Base-by-base conservation (phyloP, 2,888 invertebrate genomes). In the Cyclophora punctaria region DNA sequence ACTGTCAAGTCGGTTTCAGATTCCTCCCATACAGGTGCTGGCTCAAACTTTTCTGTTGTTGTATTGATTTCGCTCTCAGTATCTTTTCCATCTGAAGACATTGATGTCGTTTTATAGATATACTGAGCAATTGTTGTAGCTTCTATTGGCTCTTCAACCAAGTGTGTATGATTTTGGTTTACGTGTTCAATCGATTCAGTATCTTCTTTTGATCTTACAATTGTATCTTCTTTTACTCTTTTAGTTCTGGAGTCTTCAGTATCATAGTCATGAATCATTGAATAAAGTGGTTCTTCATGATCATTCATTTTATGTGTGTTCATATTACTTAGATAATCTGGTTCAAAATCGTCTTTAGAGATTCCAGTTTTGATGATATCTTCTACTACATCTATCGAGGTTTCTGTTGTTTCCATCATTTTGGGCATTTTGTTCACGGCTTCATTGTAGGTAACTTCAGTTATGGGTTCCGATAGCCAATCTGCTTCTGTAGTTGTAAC, bases 11-110 rank as follows among this genome's bases (percentile, higher is more conserved):
- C 58, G 51, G 49, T 45, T 49, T 80, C 80, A 34, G 65, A 52
- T 46, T 78, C 75, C 63, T 86, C 86, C 85, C 83, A 86, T 49
- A 85, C 85, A 34, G 86, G 84, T 3, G 85, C 85, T 50, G 86
- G 84, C 49, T 71, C 66, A 42, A 60, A 48, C 41, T 58, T 52
- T 51, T 53, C 52, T 6, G 55, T 49, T 34, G 41, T 52, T 33
- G 44, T 7, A 43, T 49, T 52, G 1, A 48, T 44, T 55, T 58
- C 49, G 44, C 53, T 58, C 46, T 44, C 37, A 41, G 40, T 47
- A 7, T 33, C 47, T 7, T 55, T 34, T 34, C 52, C 46, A 7
- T 64, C 66, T 6, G 52, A 52, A n/a, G 55, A 54, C 48, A 66
- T 66, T 49, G 20, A 20, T 20, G 74, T 63, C 7, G 67, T 53